phyloP scores from a whole-genome alignment of 2,888 invertebrate species.

The Anodontia alba region DNA sequence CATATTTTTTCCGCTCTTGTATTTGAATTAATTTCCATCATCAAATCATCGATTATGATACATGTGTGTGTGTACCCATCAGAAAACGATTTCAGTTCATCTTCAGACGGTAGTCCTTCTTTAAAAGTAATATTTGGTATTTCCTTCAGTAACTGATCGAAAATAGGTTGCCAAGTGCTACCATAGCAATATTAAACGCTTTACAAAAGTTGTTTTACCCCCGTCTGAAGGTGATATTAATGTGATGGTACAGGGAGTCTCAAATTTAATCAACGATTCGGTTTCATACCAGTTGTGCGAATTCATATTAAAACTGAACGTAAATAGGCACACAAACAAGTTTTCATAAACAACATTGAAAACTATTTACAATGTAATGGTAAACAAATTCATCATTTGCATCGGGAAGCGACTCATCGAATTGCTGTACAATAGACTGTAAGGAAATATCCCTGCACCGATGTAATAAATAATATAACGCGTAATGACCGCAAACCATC shows the following conservation, averaged over 20 bases:
- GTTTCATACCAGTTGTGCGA: not conserved
- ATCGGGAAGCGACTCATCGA: no score
- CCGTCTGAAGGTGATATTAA: constrained; percentile 11
- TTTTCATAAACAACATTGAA: not conserved
- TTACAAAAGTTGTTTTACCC: constrained; percentile 21
- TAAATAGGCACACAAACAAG: not conserved
- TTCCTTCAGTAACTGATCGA: not conserved
- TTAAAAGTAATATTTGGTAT: not conserved
- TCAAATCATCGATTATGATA: not conserved
- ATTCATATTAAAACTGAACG: not conserved
- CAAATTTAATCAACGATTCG: not conserved
- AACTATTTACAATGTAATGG: not conserved
- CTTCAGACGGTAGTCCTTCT: not conserved
- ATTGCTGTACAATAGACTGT: no score
- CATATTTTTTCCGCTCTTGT: not conserved
- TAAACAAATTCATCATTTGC: not conserved
- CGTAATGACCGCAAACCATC: no score
- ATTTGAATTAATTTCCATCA: not conserved
- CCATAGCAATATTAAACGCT: not conserved
- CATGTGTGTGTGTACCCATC: not conserved
- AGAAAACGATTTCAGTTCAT: not conserved
- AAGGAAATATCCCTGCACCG: no score
- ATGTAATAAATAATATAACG: no score
- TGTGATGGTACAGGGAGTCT: constrained; percentile 22
- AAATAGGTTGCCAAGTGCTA: not conserved